Conservation (phyloP, 2,797 vertebrate species). For the Microctenopoma stevenorrisi region DNA sequence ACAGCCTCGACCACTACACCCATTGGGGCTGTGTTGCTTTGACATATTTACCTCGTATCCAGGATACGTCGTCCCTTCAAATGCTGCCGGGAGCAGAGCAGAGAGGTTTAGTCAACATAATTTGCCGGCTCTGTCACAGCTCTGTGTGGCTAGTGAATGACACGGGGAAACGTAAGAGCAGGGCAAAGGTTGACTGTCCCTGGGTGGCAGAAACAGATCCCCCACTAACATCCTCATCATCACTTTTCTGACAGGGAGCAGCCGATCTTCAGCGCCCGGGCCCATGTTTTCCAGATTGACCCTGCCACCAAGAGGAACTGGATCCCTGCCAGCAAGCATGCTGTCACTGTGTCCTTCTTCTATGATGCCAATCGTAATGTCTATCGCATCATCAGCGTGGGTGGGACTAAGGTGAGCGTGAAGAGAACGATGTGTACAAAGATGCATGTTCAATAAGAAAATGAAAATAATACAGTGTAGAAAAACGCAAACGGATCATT, state of each 20-base stretch:
- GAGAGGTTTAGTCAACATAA: conserved; percentile 45
- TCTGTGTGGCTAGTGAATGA: conserved; percentile 39
- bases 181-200: conserved; percentile 40
- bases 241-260: conserved; percentile 87
- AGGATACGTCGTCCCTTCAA: conserved; percentile 58
- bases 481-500: background rate
- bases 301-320: conserved; percentile 95
- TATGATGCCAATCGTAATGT: conserved; percentile 92
- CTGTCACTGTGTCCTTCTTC: conserved; percentile 95
- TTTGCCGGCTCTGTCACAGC: conserved; percentile 46
- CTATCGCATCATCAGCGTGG: conserved; percentile 97
- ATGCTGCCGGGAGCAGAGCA: conserved; percentile 51
- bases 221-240: background rate
- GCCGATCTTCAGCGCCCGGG: conserved; percentile 95
- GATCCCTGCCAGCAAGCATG: conserved; percentile 97
- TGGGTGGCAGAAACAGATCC: conserved; percentile 25
- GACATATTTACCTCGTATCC: conserved; percentile 76
- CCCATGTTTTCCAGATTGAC: conserved; percentile 98
- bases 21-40: conserved; percentile 59
- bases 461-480: background rate
- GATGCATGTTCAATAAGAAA: background rate
- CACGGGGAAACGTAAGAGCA: conserved; percentile 26
- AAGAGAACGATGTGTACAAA: background rate
- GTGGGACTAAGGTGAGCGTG: conserved; percentile 91
- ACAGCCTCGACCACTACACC: conserved; percentile 35